These are phyloP conservation scores for Entomobrya proxima DNA, from an alignment of 2,888 invertebrate species.

Conservation along the genomic window DNA sequence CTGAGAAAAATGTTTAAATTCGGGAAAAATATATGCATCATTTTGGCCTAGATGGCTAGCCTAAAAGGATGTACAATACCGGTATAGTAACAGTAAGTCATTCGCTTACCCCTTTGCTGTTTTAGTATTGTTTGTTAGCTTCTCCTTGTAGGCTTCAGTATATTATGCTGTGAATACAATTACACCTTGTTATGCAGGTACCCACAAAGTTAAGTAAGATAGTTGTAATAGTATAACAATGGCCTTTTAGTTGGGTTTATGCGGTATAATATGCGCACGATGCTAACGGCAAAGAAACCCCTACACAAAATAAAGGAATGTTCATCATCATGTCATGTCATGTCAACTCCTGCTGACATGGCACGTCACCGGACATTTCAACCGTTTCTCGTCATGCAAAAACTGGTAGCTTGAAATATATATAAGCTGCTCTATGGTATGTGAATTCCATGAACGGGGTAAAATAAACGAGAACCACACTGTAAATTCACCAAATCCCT, in stretches of 20 bases:
- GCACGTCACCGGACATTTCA: constrained; percentile 65
- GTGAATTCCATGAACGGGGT: not conserved
- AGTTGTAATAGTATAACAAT: not conserved
- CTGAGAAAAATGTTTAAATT: constrained; percentile 47
- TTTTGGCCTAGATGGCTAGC: constrained; percentile 1
- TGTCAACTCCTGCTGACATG: constrained; percentile 64
- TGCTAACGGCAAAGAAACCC: constrained; percentile 35
- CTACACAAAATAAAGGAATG: constrained; percentile 61
- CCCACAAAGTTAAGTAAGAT: not conserved
- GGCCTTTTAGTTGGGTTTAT: not conserved
- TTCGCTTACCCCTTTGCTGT: not conserved
- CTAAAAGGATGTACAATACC: not conserved
- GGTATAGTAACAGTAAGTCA: not conserved
- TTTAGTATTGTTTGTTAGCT: not conserved
- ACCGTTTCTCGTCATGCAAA: constrained; percentile 64
- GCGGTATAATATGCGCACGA: not conserved
- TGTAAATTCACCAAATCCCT: not conserved
- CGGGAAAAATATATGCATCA: constrained; percentile 51
- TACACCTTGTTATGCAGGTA: not conserved
- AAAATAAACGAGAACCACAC: not conserved
- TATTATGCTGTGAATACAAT: not conserved
- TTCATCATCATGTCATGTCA: constrained; percentile 65
- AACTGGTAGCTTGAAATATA: constrained; percentile 62
- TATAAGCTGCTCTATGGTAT: not conserved
- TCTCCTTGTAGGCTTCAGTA: not conserved